Conservation (phyloP, 1,140 invertebrate genomes). For the Heliconius hermathena region DNA sequence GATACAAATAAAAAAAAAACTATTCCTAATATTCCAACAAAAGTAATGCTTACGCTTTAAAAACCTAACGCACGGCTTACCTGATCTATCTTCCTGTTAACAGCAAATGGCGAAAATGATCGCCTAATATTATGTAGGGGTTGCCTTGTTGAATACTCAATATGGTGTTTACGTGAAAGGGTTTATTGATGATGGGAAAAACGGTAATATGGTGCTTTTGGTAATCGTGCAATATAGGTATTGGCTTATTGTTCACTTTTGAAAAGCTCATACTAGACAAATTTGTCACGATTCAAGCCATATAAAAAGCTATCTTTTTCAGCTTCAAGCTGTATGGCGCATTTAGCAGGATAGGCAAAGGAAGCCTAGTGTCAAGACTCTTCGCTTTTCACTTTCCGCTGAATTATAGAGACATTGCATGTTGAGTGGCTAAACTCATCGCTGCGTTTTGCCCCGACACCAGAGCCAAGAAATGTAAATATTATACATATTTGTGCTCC, state of each 20-base stretch:
- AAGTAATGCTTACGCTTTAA: slow-evolving; percentile 4
- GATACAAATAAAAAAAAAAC: not conserved
- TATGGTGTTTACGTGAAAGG: slow-evolving; percentile 70
- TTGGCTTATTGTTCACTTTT: not conserved
- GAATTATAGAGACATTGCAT: no score
- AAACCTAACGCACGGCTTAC: slow-evolving; percentile 31
- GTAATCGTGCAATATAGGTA: not conserved
- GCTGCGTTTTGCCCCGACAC: no score
- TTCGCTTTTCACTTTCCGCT: no score
- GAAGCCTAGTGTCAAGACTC: no score
- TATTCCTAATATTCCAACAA: not conserved
- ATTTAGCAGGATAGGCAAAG: no score
- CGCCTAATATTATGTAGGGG: slow-evolving; percentile 46
- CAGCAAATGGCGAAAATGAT: slow-evolving; percentile 44
- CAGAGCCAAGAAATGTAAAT: no score
- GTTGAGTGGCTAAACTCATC: no score
- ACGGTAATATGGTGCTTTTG: slow-evolving; percentile 48
- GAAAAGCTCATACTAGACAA: not conserved
- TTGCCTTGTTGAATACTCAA: slow-evolving; percentile 58
- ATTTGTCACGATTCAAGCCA: not conserved
- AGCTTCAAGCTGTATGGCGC: no score
- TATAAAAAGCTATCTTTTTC: not conserved
- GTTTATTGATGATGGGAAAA: slow-evolving; percentile 59
- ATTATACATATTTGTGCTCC: no score
- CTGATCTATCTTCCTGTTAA: slow-evolving; percentile 53